These are phyloP conservation scores for Uromys caudimaculatus DNA, from an alignment of 2,797 vertebrate genomes.

Conservation along the genomic window DNA sequence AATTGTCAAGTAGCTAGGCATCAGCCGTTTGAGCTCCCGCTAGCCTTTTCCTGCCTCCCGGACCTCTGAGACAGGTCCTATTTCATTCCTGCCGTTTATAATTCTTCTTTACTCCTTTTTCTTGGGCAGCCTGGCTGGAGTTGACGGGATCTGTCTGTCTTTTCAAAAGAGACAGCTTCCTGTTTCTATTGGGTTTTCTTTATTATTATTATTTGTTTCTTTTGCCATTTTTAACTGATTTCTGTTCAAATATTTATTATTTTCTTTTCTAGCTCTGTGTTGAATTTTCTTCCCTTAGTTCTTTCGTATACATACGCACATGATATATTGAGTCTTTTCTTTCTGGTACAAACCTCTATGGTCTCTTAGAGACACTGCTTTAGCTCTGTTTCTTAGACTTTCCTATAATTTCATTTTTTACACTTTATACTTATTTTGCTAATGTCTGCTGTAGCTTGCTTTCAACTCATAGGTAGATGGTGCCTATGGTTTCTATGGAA, in stretches of 20 bases:
- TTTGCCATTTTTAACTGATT: neutral
- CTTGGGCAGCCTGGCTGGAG: neutral
- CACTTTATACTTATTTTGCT: neutral
- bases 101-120: neutral
- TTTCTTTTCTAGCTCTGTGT: neutral
- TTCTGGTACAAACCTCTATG: rapidly evolving
- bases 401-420: neutral
- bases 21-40: rapidly evolving
- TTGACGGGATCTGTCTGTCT: neutral
- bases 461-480: neutral
- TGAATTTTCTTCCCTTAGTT: neutral
- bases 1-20: neutral
- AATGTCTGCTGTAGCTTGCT: neutral
- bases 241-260: neutral
- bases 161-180: constrained; percentile 18
- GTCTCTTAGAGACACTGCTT: neutral
- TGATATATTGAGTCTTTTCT: neutral
- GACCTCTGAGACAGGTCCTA: neutral
- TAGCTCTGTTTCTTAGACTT: neutral
- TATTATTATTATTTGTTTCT: neutral
- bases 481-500: neutral
- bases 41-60: neutral
- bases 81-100: neutral
- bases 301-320: neutral
- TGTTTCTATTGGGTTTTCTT: neutral